Evolutionary conservation across 2,888 invertebrate genomes (phyloP), one percentile per base, ranked within the genome.

Genomic region (Conus canariensis): DNA sequence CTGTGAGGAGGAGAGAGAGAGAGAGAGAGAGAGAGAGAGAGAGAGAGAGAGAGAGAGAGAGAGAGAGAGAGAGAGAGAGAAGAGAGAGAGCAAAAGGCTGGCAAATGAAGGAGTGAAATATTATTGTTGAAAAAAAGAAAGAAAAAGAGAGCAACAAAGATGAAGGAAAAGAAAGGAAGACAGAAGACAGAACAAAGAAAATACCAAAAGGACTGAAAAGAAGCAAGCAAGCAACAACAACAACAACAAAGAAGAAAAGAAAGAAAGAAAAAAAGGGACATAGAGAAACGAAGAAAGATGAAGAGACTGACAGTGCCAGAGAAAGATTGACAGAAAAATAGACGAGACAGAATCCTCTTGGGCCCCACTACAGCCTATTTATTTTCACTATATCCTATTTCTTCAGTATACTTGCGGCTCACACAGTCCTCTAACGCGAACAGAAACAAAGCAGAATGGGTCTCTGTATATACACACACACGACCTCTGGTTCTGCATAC

Each of bases 1-100:
- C 12, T 19, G 45, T 12, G 70, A 70, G 19, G 8, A 9, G 8
- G 70, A 70, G 70, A 70, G 16, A 70, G 85, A 85, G 85, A 85
- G 58, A 85, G 12, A 85, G 85, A 85, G 85, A 45, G 85, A 85
- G 85, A 85, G 16, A 85, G 85, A 85, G 19, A 30, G 56, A 56
- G 56, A 58, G 16, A 83, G 45, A 56, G 60, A 64, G 60, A 64
- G 60, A 64, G 60, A 60, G 60, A 60, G 60, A 60, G 60, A 60
- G 60, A 60, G 60, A 60, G 60, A 60, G 60, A 60, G 60, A 60
- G 60, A 60, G 60, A 60, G 60, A 60, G 60, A 60, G 60, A 60
- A 64, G 60, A 64, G 60, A 64, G 60, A 64, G 60, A 64, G 60
- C 60, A 16, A 64, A 16, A 64, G 60, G 60, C 12, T 64, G 60